phyloP scores from a whole-genome alignment of 2,113 vertebrate genomes.

The Vidua macroura region DNA sequence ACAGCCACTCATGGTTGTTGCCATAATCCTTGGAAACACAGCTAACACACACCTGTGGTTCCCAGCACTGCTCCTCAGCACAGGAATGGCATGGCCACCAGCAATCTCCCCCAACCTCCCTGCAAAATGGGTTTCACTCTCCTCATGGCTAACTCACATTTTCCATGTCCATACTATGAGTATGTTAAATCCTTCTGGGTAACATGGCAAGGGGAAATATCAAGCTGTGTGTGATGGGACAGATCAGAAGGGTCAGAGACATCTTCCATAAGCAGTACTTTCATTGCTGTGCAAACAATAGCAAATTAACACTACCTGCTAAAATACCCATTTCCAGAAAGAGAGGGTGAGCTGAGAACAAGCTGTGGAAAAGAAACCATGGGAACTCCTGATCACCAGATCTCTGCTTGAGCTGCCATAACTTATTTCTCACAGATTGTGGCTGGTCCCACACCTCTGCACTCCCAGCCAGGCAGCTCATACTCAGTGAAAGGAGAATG shows the following conservation, averaged over 20 bases:
- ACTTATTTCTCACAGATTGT: not conserved
- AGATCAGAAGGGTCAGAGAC: not conserved
- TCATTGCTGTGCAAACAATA: not conserved
- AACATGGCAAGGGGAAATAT: not conserved
- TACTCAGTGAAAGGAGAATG: not conserved
- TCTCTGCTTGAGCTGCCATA: not conserved
- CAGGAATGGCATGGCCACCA: not conserved
- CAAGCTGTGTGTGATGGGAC: not conserved
- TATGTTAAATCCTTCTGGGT: not conserved
- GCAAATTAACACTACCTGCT: not conserved
- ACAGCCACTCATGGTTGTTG: fast-evolving
- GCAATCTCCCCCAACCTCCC: not conserved
- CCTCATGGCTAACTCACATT: not conserved
- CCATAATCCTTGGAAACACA: not conserved
- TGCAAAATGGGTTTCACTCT: not conserved
- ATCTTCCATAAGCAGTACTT: not conserved
- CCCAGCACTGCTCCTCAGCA: not conserved
- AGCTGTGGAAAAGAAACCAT: not conserved
- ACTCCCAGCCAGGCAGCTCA: not conserved
- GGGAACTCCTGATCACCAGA: not conserved
- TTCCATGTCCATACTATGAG: not conserved
- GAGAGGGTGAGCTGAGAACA: not conserved
- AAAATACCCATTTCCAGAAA: not conserved
- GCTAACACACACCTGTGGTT: not conserved
- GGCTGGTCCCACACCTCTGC: not conserved